Conservation (phyloP, 2,113 vertebrate species). For the Lepisosteus osseus region DNA sequence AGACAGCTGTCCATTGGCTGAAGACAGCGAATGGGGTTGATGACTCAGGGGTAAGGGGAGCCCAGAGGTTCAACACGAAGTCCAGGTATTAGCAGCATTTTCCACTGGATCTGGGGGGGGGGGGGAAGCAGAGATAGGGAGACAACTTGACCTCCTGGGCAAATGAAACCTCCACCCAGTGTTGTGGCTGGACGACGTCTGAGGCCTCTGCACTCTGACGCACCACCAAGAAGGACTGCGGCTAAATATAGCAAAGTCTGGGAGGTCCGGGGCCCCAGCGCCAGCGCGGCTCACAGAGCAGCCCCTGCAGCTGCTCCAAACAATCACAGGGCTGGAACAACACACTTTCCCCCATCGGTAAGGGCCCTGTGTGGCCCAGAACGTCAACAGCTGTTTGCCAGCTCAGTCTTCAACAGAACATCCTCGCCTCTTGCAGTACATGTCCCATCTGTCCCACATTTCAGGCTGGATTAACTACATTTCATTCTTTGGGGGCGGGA, state of each 20-base stretch:
- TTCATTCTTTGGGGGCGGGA: slow-evolving; percentile 45
- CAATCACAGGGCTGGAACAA: not conserved
- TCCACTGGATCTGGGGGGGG: not conserved
- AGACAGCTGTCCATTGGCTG: too few relatives aligned
- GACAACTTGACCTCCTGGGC: not conserved
- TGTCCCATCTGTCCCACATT: slow-evolving; percentile 50
- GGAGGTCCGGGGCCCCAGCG: not conserved
- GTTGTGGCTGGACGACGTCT: not conserved
- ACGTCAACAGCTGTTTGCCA: slow-evolving; percentile 1
- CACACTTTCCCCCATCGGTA: not conserved
- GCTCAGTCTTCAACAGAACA: not conserved
- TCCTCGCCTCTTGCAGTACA: slow-evolving; percentile 20
- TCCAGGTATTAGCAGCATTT: not conserved
- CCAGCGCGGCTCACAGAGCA: not conserved
- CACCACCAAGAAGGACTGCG: not conserved
- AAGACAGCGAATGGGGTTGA: not conserved
- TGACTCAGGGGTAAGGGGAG: not conserved
- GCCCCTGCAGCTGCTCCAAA: slow-evolving; percentile 17
- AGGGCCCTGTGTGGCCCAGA: not conserved
- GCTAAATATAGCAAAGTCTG: not conserved
- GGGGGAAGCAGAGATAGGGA: not conserved
- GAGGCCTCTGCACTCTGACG: not conserved
- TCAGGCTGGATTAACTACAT: slow-evolving; percentile 31
- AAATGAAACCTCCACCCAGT: not conserved
- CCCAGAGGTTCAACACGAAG: not conserved